A percentile compares a stretch with the other conserved stretches of the same genome.
Evolutionary conservation across 2,113 vertebrate species (phyloP).

Genomic region (Pelodiscus sinensis): DNA sequence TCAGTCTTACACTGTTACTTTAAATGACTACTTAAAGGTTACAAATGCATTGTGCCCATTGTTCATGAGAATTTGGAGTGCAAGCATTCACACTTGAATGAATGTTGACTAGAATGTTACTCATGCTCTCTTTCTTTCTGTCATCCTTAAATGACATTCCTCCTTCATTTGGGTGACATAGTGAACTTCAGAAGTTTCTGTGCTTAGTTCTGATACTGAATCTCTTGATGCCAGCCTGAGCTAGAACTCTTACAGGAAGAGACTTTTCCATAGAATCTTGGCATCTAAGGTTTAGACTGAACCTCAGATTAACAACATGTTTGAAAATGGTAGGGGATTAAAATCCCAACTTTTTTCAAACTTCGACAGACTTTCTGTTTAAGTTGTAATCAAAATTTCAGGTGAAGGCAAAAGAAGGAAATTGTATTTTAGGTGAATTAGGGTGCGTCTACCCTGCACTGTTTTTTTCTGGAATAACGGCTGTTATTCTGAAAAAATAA

Average conservation of each 20-base stretch:
- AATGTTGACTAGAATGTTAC: not conserved
- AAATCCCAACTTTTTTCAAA: not conserved
- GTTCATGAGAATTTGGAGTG: not conserved
- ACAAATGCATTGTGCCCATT: accelerated
- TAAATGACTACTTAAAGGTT: accelerated
- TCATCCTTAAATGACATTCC: not conserved
- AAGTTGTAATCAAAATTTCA: not conserved
- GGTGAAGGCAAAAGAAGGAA: not conserved
- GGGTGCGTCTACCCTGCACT: too few relatives aligned
- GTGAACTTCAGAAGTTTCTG: not conserved
- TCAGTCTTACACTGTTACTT: not conserved
- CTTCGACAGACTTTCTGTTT: not conserved
- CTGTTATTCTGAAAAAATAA: too few relatives aligned
- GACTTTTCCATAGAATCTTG: not conserved
- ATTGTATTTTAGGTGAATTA: not conserved
- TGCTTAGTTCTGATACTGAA: not conserved
- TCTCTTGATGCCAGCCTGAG: not conserved
- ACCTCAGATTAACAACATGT: not conserved
- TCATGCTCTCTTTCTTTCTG: not conserved
- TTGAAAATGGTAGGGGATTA: not conserved
- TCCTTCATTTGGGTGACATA: too few relatives aligned
- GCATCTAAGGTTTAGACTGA: not conserved
- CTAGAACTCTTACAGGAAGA: not conserved
- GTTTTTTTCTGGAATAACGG: too few relatives aligned
- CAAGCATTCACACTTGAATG: not conserved